Conservation (phyloP, 23 tunicate species). For the Halocynthia roretzi region DNA sequence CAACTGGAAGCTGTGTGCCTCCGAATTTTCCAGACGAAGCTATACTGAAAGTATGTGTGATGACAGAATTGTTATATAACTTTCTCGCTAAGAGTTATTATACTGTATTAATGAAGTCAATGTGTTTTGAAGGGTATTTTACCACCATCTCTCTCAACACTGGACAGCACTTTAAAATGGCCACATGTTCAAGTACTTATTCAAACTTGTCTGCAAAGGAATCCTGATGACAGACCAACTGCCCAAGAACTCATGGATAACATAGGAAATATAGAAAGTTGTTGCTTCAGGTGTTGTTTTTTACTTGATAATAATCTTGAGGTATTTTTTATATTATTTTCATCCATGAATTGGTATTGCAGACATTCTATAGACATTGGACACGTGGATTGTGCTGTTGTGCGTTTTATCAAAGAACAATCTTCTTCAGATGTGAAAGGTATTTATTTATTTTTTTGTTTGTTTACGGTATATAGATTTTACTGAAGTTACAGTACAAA, state of each 20-base stretch:
- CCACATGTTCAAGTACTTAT: slow-evolving; percentile 53
- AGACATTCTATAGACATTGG: slow-evolving; percentile 1
- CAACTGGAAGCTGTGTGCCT: background rate
- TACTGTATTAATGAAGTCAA: background rate
- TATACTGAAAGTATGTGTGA: slow-evolving; percentile 23
- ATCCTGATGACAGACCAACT: slow-evolving; percentile 76
- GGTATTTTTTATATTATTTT: background rate
- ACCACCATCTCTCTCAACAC: slow-evolving; percentile 44
- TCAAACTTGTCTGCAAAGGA: slow-evolving; percentile 33
- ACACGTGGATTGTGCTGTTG: background rate
- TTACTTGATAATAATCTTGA: background rate
- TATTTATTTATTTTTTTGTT: background rate
- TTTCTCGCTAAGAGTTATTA: background rate
- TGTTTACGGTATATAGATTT: background rate
- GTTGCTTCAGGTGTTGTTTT: slow-evolving; percentile 4
- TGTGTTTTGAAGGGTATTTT: slow-evolving; percentile 44
- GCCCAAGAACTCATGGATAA: slow-evolving; percentile 9
- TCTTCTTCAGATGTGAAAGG: background rate
- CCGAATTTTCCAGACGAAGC: slow-evolving; percentile 44
- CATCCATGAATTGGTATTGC: background rate
- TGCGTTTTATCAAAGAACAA: background rate
- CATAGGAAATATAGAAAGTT: background rate
- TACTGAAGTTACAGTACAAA: background rate
- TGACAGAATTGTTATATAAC: background rate
- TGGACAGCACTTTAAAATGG: slow-evolving; percentile 43